Evolutionary conservation across 2,888 invertebrate genomes (phyloP), one percentile per base, ranked within the genome.

Genomic region (Acleris emargana): DNA sequence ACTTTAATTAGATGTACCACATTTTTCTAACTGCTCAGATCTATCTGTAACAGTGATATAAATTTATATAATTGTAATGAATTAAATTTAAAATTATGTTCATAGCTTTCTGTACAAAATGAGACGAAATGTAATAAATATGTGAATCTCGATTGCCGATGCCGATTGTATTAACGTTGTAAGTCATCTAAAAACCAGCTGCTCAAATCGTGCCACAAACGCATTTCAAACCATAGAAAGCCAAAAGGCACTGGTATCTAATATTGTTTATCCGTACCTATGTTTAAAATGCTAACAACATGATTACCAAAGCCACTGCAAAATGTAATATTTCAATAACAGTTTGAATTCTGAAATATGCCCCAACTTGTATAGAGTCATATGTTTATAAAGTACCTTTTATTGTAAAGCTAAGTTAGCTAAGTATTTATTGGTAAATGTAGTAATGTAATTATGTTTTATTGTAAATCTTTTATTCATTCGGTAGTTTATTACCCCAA

Each of bases 381-480:
- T 82, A 86, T 82, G 81, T 84, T 84, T 84, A 85, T 84, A 87
- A 90, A 84, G 91, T 92, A 92, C 92, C 92, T 92, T 91, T 91
- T 87, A 77, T 76, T 38, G 84, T 86, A 82, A 74, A 76, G 78
- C 83, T 84, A 85, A 81, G 74, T 78, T 49, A 45, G 64, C 49
- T 91, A 91, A 91, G 91, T 92, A 92, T 92, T 92, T 92, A 92
- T 91, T 91, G 78, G 80, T 88, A 85, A 83, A 73, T 81, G 77
- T 86, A 85, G 82, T 83, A 79, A 80, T 87, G 83, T 87, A 85
- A 87, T 85, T 85, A 83, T 82, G 75, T 73, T 73, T 73, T 62
- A 79, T 79, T 82, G 83, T 88, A 86, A 84, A 85, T 77, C 81
- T 78, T 85, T 81, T 77, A 38, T 78, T 76, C 59, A 54, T 68